phyloP scores from a whole-genome alignment of 2,113 vertebrate genomes.

The Clarias macrocephalus region DNA sequence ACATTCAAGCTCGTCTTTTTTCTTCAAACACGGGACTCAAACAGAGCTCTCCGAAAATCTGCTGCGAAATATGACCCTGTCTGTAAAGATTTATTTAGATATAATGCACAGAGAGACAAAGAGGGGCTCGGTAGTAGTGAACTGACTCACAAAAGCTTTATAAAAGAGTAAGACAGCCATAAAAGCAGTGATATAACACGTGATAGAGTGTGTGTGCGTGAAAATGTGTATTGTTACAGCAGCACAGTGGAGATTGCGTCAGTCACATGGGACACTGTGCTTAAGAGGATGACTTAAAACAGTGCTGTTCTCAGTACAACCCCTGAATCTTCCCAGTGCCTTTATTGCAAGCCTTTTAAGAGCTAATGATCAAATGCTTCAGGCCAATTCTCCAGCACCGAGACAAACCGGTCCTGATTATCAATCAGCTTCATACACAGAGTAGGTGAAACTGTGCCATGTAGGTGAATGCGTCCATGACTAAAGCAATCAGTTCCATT shows the following conservation, averaged over 20 bases:
- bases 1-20: slow-evolving; percentile 16
- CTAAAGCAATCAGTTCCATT: slow-evolving; percentile 32
- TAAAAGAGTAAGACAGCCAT: slow-evolving; percentile 16
- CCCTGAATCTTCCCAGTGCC: slow-evolving; percentile 67
- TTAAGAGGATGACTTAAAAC: slow-evolving; percentile 77
- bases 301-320: slow-evolving; percentile 61
- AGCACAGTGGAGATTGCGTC: slow-evolving; percentile 72
- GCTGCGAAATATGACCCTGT: not conserved
- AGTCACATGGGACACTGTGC: slow-evolving; percentile 74
- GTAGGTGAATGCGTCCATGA: not conserved
- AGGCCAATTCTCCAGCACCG: slow-evolving; percentile 67
- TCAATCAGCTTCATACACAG: slow-evolving; percentile 61
- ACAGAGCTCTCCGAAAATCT: not conserved
- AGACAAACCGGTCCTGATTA: slow-evolving; percentile 65
- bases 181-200: not conserved
- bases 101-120: not conserved
- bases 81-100: not conserved
- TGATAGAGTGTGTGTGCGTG: not conserved
- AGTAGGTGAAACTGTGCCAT: slow-evolving; percentile 9
- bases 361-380: slow-evolving; percentile 74
- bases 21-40: not conserved
- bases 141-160: slow-evolving; percentile 14
- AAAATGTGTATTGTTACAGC: slow-evolving; percentile 64
- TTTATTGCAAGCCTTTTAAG: slow-evolving; percentile 73
- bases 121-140: not conserved